Base-by-base conservation (phyloP, 2,888 invertebrate species). In the Lithophane socia region DNA sequence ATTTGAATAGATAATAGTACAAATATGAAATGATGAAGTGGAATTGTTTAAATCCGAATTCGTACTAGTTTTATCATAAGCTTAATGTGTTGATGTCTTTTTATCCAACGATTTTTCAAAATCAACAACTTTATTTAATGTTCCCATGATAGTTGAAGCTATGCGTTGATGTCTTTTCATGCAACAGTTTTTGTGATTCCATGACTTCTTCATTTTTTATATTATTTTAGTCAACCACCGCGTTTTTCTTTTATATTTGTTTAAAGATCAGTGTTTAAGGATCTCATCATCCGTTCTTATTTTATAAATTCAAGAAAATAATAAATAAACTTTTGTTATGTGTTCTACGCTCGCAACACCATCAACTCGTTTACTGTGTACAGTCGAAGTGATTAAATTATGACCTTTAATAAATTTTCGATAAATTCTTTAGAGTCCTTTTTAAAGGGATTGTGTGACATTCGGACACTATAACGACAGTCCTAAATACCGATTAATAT, bases 261-360 rank as follows among this genome's bases (percentile, higher is more conserved):
- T 29, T 29, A 29, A 29, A 29, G 0, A 29, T 29, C 29, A 66
- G 13, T n/a, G 29, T 54, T 60, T 42, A 13, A 80, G 81, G 75
- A 82, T 71, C 85, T 85, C 85, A 64, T 54, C 49, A 21, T 21
- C 0, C 3, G 18, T 54, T n/a, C 0, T 29, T 5, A 13, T 18
- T 76, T 29, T n/a, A 0, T n/a, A 24, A 79, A 18, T n/a, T 18
- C 0, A 60, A 37, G 10, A n/a, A n/a, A 37, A 21, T 13, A 5
- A 13, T 12, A 1, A 5, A 56, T n/a, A n/a, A n/a, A 13, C 13
- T 8, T 18, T 12, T 7, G 12, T 21, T 3, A 21, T 21, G 7
- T 63, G 12, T 37, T 1, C 18, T 12, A 4, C 13, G 2, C 29
- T 54, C 21, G 2, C 8, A 18, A 47, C 75, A n/a, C 13, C n/a